These are phyloP conservation scores for Karalla daura DNA, from an alignment of 2,797 vertebrate genomes.

Conservation along the genomic window DNA sequence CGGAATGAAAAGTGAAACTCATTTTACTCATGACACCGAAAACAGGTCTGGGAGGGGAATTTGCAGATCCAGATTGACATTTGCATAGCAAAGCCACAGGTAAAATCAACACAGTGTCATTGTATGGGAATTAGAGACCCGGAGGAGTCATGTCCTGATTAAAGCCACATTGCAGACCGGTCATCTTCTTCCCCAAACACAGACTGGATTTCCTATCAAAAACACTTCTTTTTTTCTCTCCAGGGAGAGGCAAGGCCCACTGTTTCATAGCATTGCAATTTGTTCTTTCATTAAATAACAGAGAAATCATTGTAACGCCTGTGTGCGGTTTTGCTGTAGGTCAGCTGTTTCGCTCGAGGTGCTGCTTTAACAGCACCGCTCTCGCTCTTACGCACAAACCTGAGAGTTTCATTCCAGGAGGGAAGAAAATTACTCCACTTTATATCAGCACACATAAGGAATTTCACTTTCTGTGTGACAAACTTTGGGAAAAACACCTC, in stretches of 20 bases:
- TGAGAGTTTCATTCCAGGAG: background rate
- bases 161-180: background rate
- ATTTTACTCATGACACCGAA: background rate
- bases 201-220: background rate
- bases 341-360: constrained; percentile 46
- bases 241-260: background rate
- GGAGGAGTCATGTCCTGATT: background rate
- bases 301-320: constrained; percentile 1
- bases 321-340: constrained; percentile 22
- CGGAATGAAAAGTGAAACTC: constrained; percentile 34
- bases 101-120: background rate
- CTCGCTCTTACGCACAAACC: background rate
- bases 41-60: background rate
- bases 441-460: background rate
- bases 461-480: background rate
- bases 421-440: background rate
- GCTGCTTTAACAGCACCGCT: background rate
- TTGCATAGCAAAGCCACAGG: background rate
- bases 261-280: constrained; percentile 11
- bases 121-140: background rate
- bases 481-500: constrained; percentile 11
- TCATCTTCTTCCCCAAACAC: background rate
- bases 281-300: constrained; percentile 18
- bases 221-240: background rate
- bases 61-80: background rate